Percentiles rank a stretch among this genome's conserved stretches.
Conservation (phyloP, 1,140 invertebrate species). For the Megathymus violae region DNA sequence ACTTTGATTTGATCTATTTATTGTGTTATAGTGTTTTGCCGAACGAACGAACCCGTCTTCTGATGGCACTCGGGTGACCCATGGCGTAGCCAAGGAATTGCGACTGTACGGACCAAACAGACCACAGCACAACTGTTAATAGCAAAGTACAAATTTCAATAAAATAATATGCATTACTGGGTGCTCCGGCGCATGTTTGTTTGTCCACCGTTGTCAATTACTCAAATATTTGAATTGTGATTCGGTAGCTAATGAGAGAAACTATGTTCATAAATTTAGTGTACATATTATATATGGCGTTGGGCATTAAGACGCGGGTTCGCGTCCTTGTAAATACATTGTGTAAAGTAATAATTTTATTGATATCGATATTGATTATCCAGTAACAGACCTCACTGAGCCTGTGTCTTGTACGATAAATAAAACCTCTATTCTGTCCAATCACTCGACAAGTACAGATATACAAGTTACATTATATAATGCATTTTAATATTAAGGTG, state of each 20-base stretch:
- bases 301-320: slow-evolving; percentile 78
- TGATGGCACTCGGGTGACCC: slow-evolving; percentile 11
- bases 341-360: slow-evolving; percentile 80
- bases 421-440: slow-evolving; percentile 77
- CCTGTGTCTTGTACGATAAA: slow-evolving; percentile 63
- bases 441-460: slow-evolving; percentile 69
- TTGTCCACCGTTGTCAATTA: slow-evolving; percentile 83
- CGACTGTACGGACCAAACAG: slow-evolving; percentile 79
- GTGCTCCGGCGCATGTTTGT: slow-evolving; percentile 80
- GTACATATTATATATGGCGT: slow-evolving; percentile 82
- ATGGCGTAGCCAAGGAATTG: slow-evolving; percentile 53
- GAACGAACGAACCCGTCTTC: slow-evolving; percentile 2
- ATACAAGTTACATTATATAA: slow-evolving; percentile 65
- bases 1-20: slow-evolving; percentile 20
- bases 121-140: slow-evolving; percentile 74
- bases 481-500: slow-evolving; percentile 69
- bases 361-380: slow-evolving; percentile 47
- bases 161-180: slow-evolving; percentile 76
- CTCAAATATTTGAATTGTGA: slow-evolving; percentile 83
- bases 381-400: slow-evolving; percentile 28
- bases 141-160: slow-evolving; percentile 83
- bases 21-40: neutral
- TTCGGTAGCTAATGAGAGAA: slow-evolving; percentile 83
- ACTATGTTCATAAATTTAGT: slow-evolving; percentile 82
- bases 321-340: slow-evolving; percentile 79